Percentiles rank a stretch among this genome's conserved stretches.
Evolutionary conservation across 2,797 vertebrate genomes (phyloP).

Genomic region (Myiotriccus ornatus): DNA sequence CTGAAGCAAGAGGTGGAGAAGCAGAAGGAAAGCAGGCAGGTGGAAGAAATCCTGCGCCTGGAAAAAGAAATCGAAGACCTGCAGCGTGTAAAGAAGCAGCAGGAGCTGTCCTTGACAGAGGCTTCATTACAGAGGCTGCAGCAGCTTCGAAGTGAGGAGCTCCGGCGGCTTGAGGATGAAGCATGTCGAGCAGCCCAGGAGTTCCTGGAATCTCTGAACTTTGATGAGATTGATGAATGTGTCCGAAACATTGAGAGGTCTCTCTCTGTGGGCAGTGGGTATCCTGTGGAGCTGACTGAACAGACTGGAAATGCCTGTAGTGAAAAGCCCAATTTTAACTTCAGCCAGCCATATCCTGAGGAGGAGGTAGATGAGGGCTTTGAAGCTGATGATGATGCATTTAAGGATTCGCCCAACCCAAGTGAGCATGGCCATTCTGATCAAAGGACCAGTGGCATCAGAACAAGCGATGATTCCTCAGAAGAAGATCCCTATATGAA

Average conservation of each 20-base stretch:
- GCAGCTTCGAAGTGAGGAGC: constrained; percentile 88
- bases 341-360: constrained; percentile 82
- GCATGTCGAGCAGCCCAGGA: constrained; percentile 93
- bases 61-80: constrained; percentile 92
- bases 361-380: constrained; percentile 97
- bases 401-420: constrained; percentile 95
- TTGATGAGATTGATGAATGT: constrained; percentile 95
- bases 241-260: constrained; percentile 93
- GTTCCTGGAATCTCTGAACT: constrained; percentile 95
- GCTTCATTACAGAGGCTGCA: constrained; percentile 88
- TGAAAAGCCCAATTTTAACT: constrained; percentile 76
- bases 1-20: constrained; percentile 73
- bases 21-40: constrained; percentile 87
- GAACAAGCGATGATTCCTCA: constrained; percentile 96
- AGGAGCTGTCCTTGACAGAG: constrained; percentile 90
- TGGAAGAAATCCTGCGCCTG: constrained; percentile 93
- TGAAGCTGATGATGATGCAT: constrained; percentile 91
- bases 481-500: constrained; percentile 97
- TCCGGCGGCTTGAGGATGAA: constrained; percentile 89
- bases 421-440: constrained; percentile 95
- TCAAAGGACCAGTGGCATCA: constrained; percentile 94
- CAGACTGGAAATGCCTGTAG: constrained; percentile 28
- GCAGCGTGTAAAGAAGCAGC: constrained; percentile 90
- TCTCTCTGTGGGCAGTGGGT: constrained; percentile 71
- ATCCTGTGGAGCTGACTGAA: constrained; percentile 41